Percentiles rank a stretch among this genome's conserved stretches.
Conservation (phyloP, 2,888 invertebrate genomes). For the Andrena camellia region DNA sequence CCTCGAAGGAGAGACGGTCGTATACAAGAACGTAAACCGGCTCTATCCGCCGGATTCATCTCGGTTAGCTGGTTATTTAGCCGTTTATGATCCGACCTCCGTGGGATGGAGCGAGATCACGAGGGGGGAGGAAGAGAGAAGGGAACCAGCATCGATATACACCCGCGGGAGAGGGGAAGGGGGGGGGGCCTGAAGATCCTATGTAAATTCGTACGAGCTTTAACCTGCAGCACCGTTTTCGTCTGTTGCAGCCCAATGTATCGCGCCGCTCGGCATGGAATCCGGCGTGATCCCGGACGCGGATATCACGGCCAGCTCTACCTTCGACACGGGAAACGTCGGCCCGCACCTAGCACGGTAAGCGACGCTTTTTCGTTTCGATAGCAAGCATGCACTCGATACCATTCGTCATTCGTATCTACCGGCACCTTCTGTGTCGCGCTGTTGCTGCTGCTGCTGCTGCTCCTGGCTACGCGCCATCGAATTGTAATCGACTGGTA, state of each 20-base stretch:
- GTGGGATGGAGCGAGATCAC: neutral
- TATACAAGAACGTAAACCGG: slow-evolving; percentile 70
- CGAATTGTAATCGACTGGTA: slow-evolving; percentile 28
- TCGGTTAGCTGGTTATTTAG: slow-evolving; percentile 80
- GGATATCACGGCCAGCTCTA: slow-evolving; percentile 89
- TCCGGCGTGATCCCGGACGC: slow-evolving; percentile 87
- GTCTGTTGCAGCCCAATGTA: slow-evolving; percentile 86
- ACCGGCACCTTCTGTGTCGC: slow-evolving; percentile 62
- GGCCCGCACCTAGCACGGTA: slow-evolving; percentile 89
- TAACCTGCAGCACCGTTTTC: slow-evolving; percentile 41
- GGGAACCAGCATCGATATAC: slow-evolving; percentile 28
- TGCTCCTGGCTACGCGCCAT: slow-evolving; percentile 36
- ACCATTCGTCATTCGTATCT: slow-evolving; percentile 70
- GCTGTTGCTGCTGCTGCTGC: neutral
- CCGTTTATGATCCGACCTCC: slow-evolving; percentile 78
- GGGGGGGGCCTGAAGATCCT: neutral
- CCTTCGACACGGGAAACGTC: slow-evolving; percentile 88
- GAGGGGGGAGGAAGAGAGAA: neutral
- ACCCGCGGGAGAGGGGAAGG: neutral
- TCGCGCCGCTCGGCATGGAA: slow-evolving; percentile 89
- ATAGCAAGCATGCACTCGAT: slow-evolving; percentile 32
- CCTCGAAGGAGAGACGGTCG: slow-evolving; percentile 58
- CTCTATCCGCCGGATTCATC: slow-evolving; percentile 78
- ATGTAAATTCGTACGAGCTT: slow-evolving; percentile 47
- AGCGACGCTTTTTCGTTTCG: slow-evolving; percentile 73